Conservation (phyloP, 2,797 vertebrate genomes). For the Smutsia temminckii region DNA sequence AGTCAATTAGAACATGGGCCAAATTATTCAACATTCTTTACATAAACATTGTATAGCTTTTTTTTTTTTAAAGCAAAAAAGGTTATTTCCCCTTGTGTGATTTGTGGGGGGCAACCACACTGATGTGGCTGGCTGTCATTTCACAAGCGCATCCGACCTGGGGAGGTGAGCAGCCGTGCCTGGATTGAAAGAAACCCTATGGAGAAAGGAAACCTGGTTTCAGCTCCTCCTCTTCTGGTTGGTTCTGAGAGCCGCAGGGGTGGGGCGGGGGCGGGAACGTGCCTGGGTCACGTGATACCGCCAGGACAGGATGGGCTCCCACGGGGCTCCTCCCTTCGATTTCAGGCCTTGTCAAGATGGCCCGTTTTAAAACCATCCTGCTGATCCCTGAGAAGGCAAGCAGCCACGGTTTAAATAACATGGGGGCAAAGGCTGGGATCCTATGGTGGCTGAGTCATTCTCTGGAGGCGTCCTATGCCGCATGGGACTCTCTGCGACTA, state of each 20-base stretch:
- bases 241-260: constrained; percentile 11
- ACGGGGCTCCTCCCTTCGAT: neutral
- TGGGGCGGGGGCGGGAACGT: neutral
- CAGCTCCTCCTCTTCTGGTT: neutral
- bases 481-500: neutral
- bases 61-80: constrained; percentile 3
- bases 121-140: constrained; percentile 35
- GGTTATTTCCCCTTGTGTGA: constrained; percentile 28
- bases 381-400: constrained; percentile 57
- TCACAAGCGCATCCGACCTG: constrained; percentile 26
- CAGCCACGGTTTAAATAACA: constrained; percentile 38
- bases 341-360: constrained; percentile 62
- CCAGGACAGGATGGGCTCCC: constrained; percentile 18
- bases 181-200: constrained; percentile 25
- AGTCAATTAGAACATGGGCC: constrained; percentile 79
- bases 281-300: neutral
- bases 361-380: constrained; percentile 49
- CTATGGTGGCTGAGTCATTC: constrained; percentile 14
- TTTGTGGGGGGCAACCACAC: constrained; percentile 30
- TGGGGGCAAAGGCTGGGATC: constrained; percentile 52
- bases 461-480: constrained; percentile 47
- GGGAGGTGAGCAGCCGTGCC: constrained; percentile 40
- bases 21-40: constrained; percentile 71
- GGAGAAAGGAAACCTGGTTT: constrained; percentile 43
- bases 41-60: constrained; percentile 40